Conservation (phyloP, 1,140 invertebrate genomes). For the Drosophila nasuta region DNA sequence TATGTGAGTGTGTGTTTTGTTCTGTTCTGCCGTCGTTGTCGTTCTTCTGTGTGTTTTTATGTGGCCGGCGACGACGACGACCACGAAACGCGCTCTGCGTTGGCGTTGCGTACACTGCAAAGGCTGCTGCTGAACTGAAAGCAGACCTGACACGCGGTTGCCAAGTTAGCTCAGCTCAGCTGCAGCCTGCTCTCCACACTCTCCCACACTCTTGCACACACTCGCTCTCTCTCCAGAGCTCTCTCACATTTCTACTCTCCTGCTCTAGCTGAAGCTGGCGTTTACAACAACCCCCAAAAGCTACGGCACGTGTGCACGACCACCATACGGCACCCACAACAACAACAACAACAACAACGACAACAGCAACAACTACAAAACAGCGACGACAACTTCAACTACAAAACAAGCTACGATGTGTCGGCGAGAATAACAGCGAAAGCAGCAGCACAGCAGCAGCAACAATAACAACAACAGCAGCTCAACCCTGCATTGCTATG, state of each 20-base stretch:
- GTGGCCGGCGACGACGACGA: slow-evolving; percentile 52
- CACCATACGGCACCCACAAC: slow-evolving; percentile 53
- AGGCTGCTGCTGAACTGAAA: slow-evolving; percentile 75
- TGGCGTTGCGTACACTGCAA: slow-evolving; percentile 62
- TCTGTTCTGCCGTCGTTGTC: slow-evolving; percentile 42
- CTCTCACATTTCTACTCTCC: background rate
- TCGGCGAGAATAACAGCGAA: slow-evolving; percentile 16
- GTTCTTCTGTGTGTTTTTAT: slow-evolving; percentile 36
- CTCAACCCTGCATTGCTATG: slow-evolving; percentile 50
- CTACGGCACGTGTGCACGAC: slow-evolving; percentile 38
- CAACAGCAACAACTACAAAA: slow-evolving; percentile 13
- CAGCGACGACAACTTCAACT: slow-evolving; percentile 3
- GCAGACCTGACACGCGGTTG: slow-evolving; percentile 45
- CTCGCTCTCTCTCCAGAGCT: background rate
- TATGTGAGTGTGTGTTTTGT: background rate
- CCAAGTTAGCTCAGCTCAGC: slow-evolving; percentile 61
- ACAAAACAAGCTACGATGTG: background rate
- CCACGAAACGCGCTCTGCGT: slow-evolving; percentile 60
- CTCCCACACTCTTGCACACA: background rate
- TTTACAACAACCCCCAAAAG: slow-evolving; percentile 29
- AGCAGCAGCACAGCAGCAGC: slow-evolving; percentile 23
- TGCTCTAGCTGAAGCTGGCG: background rate
- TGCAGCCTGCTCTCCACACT: slow-evolving; percentile 20
- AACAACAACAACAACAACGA: slow-evolving; percentile 30
- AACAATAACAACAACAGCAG: slow-evolving; percentile 15